A percentile compares a stretch with the other conserved stretches of the same genome.
Conservation (phyloP, 2,113 vertebrate species). For the human region GRCh38 chr13:101607001-101607500, state of each 20-base stretch:
- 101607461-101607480: constrained; percentile 20
- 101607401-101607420: not conserved
- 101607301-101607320: not conserved
- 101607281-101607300: not conserved
- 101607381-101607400: not conserved
- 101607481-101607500: not conserved
- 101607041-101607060: not conserved
- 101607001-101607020: not conserved
- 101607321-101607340: not conserved
- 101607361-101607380: not conserved
- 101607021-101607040: not conserved
- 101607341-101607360: not conserved
- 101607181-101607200: not conserved
- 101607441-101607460: not conserved
- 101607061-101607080: not conserved
- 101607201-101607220: not conserved
- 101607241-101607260: not conserved
- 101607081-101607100: not conserved
- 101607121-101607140: not conserved
- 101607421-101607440: not conserved
- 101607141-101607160: not conserved
- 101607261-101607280: not conserved
- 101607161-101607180: not conserved
- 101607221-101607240: not conserved
- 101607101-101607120: not conserved